Percentiles rank a stretch among this genome's conserved stretches.
Conservation (phyloP, 2,113 vertebrate genomes). For the Erythrocercus mccallii region DNA sequence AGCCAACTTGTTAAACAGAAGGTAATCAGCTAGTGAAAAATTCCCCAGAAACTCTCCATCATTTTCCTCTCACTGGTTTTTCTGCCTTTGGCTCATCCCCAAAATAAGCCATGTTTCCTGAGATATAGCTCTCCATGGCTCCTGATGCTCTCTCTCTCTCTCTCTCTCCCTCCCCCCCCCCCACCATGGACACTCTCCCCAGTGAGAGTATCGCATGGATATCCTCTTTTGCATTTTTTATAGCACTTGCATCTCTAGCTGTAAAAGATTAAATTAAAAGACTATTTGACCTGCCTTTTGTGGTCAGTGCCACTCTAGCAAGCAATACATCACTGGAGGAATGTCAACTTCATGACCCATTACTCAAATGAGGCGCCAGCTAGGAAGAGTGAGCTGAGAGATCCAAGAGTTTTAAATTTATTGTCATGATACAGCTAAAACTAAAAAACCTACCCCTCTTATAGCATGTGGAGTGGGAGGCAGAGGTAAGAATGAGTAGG, state of each 20-base stretch:
- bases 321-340: conserved; percentile 32
- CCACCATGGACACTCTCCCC: neutral
- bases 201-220: conserved; percentile 6
- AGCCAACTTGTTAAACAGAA: neutral
- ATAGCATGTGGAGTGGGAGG: neutral
- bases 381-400: conserved; percentile 1
- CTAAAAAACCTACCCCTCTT: neutral
- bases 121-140: conserved; percentile 14
- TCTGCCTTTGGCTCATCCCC: conserved; percentile 16
- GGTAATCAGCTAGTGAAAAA: conserved; percentile 13
- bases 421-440: conserved; percentile 4
- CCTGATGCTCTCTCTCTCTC: neutral
- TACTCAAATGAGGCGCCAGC: conserved; percentile 40
- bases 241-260: neutral
- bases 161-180: too few species aligned
- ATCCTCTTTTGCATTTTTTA: conserved; percentile 1
- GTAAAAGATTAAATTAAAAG: conserved; percentile 53
- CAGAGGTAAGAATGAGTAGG: neutral
- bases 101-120: conserved; percentile 37
- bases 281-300: conserved; percentile 28
- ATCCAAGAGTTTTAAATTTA: conserved; percentile 42
- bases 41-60: neutral
- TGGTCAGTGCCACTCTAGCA: conserved; percentile 37
- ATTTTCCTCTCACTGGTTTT: conserved; percentile 27
- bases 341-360: conserved; percentile 53